phyloP scores from a whole-genome alignment of 2,113 vertebrate species.

The Ctenodactylus gundi region DNA sequence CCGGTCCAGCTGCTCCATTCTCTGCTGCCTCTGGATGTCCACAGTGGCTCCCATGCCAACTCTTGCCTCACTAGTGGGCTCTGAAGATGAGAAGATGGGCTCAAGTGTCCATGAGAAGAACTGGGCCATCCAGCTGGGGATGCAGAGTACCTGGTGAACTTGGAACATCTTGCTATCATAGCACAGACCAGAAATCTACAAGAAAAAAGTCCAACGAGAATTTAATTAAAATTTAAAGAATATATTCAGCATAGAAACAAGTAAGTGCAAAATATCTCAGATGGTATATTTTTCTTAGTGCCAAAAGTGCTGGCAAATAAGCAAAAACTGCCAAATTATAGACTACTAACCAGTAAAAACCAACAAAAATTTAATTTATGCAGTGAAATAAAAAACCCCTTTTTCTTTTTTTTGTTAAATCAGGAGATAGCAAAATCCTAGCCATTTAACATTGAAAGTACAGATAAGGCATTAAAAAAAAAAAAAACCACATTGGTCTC shows the following conservation, averaged over 20 bases:
- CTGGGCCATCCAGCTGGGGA: conserved; percentile 90
- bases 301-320: background rate
- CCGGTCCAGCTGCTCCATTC: conserved; percentile 94
- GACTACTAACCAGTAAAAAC: background rate
- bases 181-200: conserved; percentile 91
- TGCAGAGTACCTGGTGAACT: conserved; percentile 87
- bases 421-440: background rate
- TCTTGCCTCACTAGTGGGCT: conserved; percentile 88
- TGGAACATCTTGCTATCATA: conserved; percentile 88
- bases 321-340: background rate
- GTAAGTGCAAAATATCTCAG: background rate
- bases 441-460: background rate
- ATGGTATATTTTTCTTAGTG: background rate
- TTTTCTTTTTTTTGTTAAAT: background rate
- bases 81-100: conserved; percentile 91
- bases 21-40: conserved; percentile 97
- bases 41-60: conserved; percentile 97
- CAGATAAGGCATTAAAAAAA: too few relatives aligned
- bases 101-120: conserved; percentile 89
- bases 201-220: conserved; percentile 42
- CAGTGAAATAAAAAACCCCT: background rate
- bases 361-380: background rate
- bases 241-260: background rate
- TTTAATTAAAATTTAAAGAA: background rate
- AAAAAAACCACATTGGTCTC: too few relatives aligned